A percentile compares a stretch with the other conserved stretches of the same genome.
Conservation (phyloP, 2,888 invertebrate genomes). For the Harpalus rufipes region DNA sequence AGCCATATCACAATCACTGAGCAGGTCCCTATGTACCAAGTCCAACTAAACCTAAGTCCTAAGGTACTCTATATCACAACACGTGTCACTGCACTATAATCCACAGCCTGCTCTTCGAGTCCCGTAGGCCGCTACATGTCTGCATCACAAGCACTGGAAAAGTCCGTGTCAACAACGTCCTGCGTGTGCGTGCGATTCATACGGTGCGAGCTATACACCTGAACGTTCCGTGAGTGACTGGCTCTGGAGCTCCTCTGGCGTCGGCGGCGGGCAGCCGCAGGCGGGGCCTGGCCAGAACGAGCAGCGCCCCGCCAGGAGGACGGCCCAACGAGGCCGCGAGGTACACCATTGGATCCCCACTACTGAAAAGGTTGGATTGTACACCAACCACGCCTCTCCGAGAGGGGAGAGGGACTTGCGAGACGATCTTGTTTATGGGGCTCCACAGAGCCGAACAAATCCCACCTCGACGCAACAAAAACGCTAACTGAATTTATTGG, state of each 20-base stretch:
- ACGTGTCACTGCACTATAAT: conserved; percentile 66
- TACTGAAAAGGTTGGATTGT: conserved; percentile 65
- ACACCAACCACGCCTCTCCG: conserved; percentile 70
- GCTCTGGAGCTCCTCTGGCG: conserved; percentile 71
- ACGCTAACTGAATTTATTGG: conserved; percentile 78
- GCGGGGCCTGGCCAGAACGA: conserved; percentile 70
- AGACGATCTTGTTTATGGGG: conserved; percentile 78
- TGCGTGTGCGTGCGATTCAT: not conserved
- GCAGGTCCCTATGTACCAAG: conserved; percentile 66
- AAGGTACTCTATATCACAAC: conserved; percentile 61
- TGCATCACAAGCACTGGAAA: conserved; percentile 52
- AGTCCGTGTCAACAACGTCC: conserved; percentile 59
- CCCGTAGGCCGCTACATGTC: conserved; percentile 60
- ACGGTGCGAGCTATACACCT: conserved; percentile 73
- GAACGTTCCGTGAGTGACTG: conserved; percentile 76
- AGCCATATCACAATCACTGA: conserved; percentile 79
- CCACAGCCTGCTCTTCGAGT: conserved; percentile 60
- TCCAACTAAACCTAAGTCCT: conserved; percentile 63
- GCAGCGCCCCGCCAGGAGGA: conserved; percentile 69
- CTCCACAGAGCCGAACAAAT: conserved; percentile 77
- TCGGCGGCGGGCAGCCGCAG: conserved; percentile 74
- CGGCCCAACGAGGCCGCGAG: conserved; percentile 70
- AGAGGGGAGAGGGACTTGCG: conserved; percentile 73
- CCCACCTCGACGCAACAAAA: conserved; percentile 77
- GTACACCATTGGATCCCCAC: conserved; percentile 67